Conservation (phyloP, 1,140 invertebrate species). For the Drosophila funebris region DNA sequence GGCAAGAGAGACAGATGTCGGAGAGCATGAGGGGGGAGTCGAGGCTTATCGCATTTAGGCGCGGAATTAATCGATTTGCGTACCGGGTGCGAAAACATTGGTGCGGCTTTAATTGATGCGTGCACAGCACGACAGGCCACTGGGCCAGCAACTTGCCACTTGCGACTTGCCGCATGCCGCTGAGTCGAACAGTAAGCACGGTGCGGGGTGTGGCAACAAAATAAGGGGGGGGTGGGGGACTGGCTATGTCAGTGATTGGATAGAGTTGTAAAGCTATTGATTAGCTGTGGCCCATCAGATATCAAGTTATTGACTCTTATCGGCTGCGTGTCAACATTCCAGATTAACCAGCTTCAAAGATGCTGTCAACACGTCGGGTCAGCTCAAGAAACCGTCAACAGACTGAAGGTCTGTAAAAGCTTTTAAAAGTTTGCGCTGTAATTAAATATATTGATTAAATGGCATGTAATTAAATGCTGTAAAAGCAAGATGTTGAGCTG, state of each 20-base stretch:
- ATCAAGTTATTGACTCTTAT: conserved; percentile 22
- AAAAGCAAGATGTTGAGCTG: too few species aligned
- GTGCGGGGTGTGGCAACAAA: background rate
- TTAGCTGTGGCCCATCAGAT: conserved; percentile 29
- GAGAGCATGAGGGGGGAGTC: background rate
- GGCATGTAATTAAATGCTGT: too few species aligned
- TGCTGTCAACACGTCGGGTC: background rate
- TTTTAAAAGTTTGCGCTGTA: too few species aligned
- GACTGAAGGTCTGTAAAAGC: background rate
- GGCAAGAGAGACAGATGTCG: background rate
- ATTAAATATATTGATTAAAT: too few species aligned
- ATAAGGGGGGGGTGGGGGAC: background rate
- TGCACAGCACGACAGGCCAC: conserved; percentile 59
- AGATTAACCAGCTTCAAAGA: conserved; percentile 10
- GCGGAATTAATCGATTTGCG: conserved; percentile 80
- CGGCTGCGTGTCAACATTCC: conserved; percentile 17
- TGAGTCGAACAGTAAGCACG: background rate
- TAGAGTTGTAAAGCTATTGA: conserved; percentile 60
- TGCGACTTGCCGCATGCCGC: background rate
- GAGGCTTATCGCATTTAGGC: conserved; percentile 75
- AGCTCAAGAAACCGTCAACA: background rate
- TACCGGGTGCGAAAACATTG: conserved; percentile 83
- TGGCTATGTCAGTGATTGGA: conserved; percentile 45
- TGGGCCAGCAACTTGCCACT: background rate
- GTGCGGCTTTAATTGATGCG: conserved; percentile 81